Conservation (phyloP, 2,888 invertebrate genomes). For the Lycophotia porphyrea region DNA sequence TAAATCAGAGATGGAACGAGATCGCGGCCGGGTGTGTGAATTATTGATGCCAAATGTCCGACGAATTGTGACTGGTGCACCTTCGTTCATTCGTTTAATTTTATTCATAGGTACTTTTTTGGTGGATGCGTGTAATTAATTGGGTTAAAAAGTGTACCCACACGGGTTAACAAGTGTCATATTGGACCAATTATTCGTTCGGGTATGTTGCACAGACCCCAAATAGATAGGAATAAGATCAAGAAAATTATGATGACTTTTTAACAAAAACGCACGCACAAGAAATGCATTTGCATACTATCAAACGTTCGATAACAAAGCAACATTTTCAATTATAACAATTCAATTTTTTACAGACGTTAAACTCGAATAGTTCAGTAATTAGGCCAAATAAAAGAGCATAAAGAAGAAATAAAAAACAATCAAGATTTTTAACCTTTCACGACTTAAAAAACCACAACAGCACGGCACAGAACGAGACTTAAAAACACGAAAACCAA, state of each 20-base stretch:
- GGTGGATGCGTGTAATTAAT: constrained; percentile 9
- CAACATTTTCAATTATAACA: no score
- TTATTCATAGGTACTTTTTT: constrained; percentile 49
- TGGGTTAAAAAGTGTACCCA: background rate
- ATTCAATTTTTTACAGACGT: fast-evolving
- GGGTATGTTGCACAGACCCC: no score
- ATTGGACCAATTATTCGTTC: no score
- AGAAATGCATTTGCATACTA: background rate
- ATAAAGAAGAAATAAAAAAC: background rate
- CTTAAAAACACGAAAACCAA: constrained; percentile 35
- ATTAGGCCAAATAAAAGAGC: background rate
- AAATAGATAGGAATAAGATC: no score
- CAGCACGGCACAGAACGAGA: background rate
- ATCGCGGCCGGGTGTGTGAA: constrained; percentile 63
- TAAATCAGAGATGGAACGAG: constrained; percentile 68
- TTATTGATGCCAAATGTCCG: constrained; percentile 69
- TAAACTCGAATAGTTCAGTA: background rate
- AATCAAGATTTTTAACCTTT: background rate
- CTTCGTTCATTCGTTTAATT: constrained; percentile 61
- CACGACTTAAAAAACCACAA: constrained; percentile 14
- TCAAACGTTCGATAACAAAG: background rate
- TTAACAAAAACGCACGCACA: background rate
- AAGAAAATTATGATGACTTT: background rate
- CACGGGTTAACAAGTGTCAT: no score
- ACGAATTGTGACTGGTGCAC: constrained; percentile 67